These are phyloP conservation scores for Polyommatus icarus DNA, from an alignment of 2,888 invertebrate genomes.

Conservation along the genomic window DNA sequence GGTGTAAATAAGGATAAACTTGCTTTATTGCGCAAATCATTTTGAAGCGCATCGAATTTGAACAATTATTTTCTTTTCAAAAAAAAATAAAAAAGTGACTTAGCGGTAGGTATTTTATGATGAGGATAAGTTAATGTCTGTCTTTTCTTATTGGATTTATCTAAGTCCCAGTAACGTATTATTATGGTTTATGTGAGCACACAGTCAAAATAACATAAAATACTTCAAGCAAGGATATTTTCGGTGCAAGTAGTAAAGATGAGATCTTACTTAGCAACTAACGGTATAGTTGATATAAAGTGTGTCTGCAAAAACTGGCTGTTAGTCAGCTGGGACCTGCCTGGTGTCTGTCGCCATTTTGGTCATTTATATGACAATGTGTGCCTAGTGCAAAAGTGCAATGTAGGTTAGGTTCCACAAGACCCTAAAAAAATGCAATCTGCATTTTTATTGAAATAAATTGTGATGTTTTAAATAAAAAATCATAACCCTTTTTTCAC, in stretches of 20 bases:
- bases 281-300: not conserved
- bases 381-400: too few species aligned
- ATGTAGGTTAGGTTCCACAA: too few species aligned
- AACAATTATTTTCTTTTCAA: not conserved
- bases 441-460: too few species aligned
- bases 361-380: not conserved
- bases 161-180: not conserved
- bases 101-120: not conserved
- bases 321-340: constrained; percentile 6
- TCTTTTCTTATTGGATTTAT: too few species aligned
- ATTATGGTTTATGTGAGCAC: not conserved
- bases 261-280: constrained; percentile 7
- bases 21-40: constrained; percentile 20
- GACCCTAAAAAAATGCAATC: too few species aligned
- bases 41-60: constrained; percentile 23
- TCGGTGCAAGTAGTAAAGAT: not conserved
- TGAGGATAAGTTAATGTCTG: not conserved
- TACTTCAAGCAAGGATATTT: not conserved
- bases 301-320: constrained; percentile 5
- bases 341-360: not conserved
- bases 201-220: not conserved
- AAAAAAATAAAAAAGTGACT: not conserved
- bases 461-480: not conserved
- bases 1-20: constrained; percentile 28
- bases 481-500: not conserved